Conservation (phyloP, 2,888 invertebrate species). For the Lysandra bellargus region DNA sequence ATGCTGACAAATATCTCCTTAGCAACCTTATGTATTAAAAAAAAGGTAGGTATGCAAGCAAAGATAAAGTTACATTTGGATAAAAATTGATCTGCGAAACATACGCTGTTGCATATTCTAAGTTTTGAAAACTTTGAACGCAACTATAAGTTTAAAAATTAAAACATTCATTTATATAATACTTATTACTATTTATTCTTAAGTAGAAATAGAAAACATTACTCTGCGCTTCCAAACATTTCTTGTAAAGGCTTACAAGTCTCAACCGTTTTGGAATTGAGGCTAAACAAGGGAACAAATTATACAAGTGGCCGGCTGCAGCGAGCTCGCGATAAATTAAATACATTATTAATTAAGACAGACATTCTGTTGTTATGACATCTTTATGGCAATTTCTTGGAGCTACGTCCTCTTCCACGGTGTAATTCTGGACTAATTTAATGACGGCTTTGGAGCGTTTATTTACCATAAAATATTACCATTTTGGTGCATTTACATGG, state of each 20-base stretch:
- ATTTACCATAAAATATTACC: constrained; percentile 1
- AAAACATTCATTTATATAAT: no score
- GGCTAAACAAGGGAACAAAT: constrained; percentile 9
- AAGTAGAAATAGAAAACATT: background rate
- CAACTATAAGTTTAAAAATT: background rate
- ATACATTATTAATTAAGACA: constrained; percentile 20
- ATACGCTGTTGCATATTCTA: no score
- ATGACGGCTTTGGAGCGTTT: background rate
- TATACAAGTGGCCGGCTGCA: constrained; percentile 8
- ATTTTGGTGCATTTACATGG: background rate
- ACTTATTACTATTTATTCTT: background rate
- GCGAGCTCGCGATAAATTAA: constrained; percentile 5
- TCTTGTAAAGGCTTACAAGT: background rate
- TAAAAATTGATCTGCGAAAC: no score
- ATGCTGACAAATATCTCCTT: no score
- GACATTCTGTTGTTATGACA: constrained; percentile 19
- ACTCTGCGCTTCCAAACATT: background rate
- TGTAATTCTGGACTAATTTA: constrained; percentile 2
- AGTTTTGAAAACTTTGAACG: background rate
- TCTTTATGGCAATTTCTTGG: constrained; percentile 18
- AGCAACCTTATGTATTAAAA: no score
- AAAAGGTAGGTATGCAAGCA: no score
- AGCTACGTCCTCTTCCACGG: background rate
- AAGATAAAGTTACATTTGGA: no score
- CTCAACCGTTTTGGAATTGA: background rate